A percentile compares a stretch with the other conserved stretches of the same genome.
Evolutionary conservation across 2,888 invertebrate genomes (phyloP).

Genomic region (Eupithecia inturbata): DNA sequence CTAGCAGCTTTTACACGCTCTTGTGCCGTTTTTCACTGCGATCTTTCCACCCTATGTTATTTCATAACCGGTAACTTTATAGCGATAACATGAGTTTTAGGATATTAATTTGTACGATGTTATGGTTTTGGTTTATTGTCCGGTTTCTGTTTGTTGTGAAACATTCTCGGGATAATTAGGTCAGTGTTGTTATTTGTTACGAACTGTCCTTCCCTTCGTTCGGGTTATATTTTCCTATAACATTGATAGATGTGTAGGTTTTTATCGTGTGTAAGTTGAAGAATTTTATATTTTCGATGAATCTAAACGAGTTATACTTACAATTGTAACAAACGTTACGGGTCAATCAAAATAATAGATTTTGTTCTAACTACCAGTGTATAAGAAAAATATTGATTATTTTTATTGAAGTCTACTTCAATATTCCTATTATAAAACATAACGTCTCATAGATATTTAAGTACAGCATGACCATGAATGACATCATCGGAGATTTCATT

Average conservation of each 20-base stretch:
- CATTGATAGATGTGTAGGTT: background rate
- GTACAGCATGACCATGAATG: background rate
- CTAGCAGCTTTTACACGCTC: constrained; percentile 62
- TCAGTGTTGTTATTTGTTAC: constrained; percentile 7
- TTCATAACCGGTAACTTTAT: constrained; percentile 55
- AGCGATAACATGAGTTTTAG: constrained; percentile 48
- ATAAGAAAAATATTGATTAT: background rate
- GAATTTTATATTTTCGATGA: background rate
- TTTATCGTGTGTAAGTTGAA: background rate
- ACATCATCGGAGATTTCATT: background rate
- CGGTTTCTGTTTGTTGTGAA: constrained; percentile 19
- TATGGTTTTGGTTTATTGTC: constrained; percentile 32
- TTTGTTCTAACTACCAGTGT: background rate
- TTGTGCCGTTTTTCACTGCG: constrained; percentile 58
- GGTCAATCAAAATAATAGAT: background rate
- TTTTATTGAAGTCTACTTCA: background rate
- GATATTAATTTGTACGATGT: constrained; percentile 52
- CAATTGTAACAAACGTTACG: background rate
- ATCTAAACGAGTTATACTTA: too few species aligned
- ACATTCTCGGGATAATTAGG: background rate
- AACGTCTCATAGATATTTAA: background rate
- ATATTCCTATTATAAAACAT: background rate
- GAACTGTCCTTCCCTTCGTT: too few species aligned
- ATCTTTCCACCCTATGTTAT: constrained; percentile 58
- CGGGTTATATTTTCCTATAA: background rate